Base-by-base conservation (phyloP, 2,797 vertebrate genomes). In the Dipus sagitta region DNA sequence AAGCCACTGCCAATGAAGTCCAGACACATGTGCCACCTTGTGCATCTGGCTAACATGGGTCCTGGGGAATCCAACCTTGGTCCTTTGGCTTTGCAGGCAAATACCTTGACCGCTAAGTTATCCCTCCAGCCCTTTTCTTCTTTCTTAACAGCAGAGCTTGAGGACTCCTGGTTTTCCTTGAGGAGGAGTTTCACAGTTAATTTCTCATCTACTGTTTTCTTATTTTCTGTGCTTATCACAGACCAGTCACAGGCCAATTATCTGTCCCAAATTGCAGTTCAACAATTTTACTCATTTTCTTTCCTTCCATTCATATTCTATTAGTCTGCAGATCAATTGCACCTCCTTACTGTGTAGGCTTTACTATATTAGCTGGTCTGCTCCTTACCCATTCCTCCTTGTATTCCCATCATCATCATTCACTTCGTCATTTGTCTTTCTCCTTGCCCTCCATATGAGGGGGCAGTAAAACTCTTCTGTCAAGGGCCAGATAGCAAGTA, bases 191-290 rank as follows among this genome's bases (percentile, higher is more conserved):
- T 47, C 32, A 21, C 28, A 42, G 2, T 76, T 68, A 28, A 9
- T 23, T 42, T 24, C 30, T 32, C 7, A 17, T 80, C 3, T 14
- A 30, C 1, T 70, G 38, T 83, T 21, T 0, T 80, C 4, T 0
- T 79, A 42, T 28, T 80, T 90, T 58, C 42, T 32, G 7, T 78
- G 23, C 64, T 91, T 94, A 88, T 65, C 32, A 72, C 30, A 86
- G 65, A 54, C n/a, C 15, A 80, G 28, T 54, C 47, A 38, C 11
- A 79, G 70, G 52, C 30, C 21, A 34, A 3, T 67, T 79, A 71
- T 92, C 86, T 93, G 30, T 68, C 28, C 28, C 83, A 5, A 75
- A 77, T 14, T 87, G 11, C 72, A 80, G 17, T n/a, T 91, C 64
- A 80, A 47, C 80, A 17, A 67, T 78, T 88, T 83, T 86, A 28